phyloP scores from a whole-genome alignment of 2,888 invertebrate genomes.

The Cryptocephalus moraei region DNA sequence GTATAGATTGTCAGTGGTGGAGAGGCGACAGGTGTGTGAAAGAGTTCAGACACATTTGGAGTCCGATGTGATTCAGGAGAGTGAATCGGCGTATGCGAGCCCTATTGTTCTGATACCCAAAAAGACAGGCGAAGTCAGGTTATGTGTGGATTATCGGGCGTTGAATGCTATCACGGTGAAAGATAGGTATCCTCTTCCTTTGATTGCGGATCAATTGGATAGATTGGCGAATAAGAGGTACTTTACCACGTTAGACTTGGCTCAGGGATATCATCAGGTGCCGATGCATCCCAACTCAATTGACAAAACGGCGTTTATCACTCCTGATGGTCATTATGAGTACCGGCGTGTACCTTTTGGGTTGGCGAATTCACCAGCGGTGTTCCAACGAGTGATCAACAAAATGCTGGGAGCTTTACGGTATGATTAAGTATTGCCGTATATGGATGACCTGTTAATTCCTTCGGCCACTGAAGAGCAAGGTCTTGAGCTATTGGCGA shows the following conservation, averaged over 20 bases:
- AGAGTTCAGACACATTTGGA: conserved; percentile 7
- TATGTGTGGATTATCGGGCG: conserved; percentile 8
- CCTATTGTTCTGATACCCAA: conserved; percentile 4
- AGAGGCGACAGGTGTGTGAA: conserved; percentile 6
- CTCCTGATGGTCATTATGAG: neutral
- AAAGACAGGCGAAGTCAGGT: conserved; percentile 3
- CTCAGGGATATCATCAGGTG: conserved; percentile 17
- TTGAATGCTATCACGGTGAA: conserved; percentile 7
- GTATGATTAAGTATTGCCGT: conserved; percentile 12
- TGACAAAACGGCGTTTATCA: too few relatives aligned
- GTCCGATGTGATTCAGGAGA: conserved; percentile 7
- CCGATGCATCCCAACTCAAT: conserved; percentile 15
- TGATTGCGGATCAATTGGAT: conserved; percentile 3
- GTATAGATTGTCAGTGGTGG: conserved; percentile 6
- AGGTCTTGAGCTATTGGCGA: conserved; percentile 6
- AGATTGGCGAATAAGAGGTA: conserved; percentile 2
- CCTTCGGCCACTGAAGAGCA: conserved; percentile 3
- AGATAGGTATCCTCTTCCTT: too few relatives aligned
- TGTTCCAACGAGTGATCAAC: conserved; percentile 6
- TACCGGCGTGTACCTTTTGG: neutral
- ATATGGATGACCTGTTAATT: conserved; percentile 16
- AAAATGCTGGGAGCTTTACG: conserved; percentile 12
- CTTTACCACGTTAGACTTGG: too few relatives aligned
- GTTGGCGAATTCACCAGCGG: neutral
- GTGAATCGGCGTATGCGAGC: conserved; percentile 8